Percentiles rank a stretch among this genome's conserved stretches.
Conservation (phyloP, 1,140 invertebrate species). For the Littorina saxatilis region DNA sequence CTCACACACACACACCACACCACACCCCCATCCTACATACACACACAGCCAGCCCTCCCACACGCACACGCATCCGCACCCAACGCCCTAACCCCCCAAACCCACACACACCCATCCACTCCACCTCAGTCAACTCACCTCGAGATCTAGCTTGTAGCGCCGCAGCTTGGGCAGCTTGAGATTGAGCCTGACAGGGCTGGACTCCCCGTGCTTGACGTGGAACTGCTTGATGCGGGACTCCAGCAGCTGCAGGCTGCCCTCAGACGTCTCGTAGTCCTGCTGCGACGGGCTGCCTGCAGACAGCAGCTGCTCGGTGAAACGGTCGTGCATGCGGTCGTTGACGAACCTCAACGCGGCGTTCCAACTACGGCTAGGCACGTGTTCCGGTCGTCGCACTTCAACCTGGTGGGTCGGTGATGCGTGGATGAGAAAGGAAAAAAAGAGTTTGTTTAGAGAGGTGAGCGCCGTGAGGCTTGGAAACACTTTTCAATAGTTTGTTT, state of each 20-base stretch:
- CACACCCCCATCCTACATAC: neutral
- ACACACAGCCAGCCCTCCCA: neutral
- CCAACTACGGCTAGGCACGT: conserved; percentile 39
- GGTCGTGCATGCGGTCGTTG: conserved; percentile 57
- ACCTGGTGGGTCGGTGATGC: conserved; percentile 21
- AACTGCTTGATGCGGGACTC: conserved; percentile 64
- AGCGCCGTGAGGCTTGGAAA: neutral
- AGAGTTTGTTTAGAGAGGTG: too few relatives aligned
- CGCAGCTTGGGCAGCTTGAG: conserved; percentile 61
- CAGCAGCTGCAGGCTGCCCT: conserved; percentile 55
- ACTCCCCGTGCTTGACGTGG: conserved; percentile 57
- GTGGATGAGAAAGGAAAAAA: neutral
- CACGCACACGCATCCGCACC: too few relatives aligned
- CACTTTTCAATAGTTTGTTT: too few relatives aligned
- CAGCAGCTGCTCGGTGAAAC: conserved; percentile 38
- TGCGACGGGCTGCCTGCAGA: conserved; percentile 14
- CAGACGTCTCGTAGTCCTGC: conserved; percentile 63
- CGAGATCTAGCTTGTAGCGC: conserved; percentile 52
- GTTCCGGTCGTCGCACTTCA: neutral
- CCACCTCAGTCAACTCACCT: conserved; percentile 15
- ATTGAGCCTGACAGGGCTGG: conserved; percentile 35
- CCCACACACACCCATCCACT: too few relatives aligned
- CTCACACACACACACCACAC: conserved; percentile 26
- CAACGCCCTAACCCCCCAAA: too few relatives aligned
- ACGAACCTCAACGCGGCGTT: conserved; percentile 57